Conservation (phyloP, 2,797 vertebrate species). For the Lepilemur ruficaudatus region DNA sequence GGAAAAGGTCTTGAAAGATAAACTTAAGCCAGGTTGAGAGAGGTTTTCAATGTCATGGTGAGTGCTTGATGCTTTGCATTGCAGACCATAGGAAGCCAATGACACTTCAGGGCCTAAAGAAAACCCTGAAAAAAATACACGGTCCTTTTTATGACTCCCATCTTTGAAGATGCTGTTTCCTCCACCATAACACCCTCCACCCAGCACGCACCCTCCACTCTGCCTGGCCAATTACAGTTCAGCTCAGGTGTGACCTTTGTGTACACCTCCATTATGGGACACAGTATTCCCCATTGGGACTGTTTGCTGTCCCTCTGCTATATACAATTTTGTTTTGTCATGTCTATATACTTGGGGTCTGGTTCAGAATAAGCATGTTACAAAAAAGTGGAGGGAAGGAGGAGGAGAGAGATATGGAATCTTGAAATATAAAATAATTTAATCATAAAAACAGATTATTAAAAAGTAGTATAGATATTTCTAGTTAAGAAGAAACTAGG, state of each 20-base stretch:
- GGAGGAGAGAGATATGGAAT: not conserved
- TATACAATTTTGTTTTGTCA: not conserved
- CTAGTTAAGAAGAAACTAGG: conserved; percentile 28
- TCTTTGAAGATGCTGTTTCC: not conserved
- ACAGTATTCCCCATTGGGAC: fast-evolving
- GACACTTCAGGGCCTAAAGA: not conserved
- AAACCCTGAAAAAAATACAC: not conserved
- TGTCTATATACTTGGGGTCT: not conserved
- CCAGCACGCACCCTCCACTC: not conserved
- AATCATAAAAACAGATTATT: not conserved
- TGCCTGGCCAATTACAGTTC: not conserved
- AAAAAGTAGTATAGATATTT: not conserved
- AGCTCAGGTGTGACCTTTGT: not conserved
- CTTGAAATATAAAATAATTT: not conserved
- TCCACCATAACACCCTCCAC: not conserved
- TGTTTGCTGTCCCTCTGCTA: not conserved
- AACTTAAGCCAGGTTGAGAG: not conserved
- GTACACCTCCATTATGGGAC: not conserved
- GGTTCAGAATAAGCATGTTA: not conserved
- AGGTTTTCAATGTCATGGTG: not conserved
- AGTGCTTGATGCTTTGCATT: not conserved
- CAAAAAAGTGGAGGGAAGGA: not conserved
- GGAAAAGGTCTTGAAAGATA: not conserved
- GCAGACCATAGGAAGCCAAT: not conserved
- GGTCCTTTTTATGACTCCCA: not conserved